Conservation (phyloP, 2,113 vertebrate genomes). For the Lophius piscatorius region DNA sequence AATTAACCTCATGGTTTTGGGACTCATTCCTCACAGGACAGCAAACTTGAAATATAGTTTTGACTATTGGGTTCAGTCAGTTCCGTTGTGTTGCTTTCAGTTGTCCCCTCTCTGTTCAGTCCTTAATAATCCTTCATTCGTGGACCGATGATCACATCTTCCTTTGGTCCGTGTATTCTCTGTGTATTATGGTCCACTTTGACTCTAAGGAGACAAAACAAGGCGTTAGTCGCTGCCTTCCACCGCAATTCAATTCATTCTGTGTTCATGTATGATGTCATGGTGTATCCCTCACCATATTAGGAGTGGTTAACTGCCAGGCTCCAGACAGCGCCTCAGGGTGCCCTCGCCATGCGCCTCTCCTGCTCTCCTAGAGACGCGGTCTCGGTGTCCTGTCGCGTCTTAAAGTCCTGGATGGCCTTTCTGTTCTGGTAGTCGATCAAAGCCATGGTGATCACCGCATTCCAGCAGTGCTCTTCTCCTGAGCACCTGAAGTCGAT, state of each 20-base stretch:
- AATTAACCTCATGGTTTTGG: conserved; percentile 71
- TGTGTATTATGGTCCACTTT: conserved; percentile 63
- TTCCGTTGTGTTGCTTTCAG: conserved; percentile 57
- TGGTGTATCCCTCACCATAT: conserved; percentile 70
- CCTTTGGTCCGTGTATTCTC: conserved; percentile 76
- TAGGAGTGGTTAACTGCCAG: conserved; percentile 42
- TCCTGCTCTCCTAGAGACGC: conserved; percentile 80
- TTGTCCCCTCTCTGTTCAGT: conserved; percentile 25
- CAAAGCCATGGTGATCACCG: conserved; percentile 94
- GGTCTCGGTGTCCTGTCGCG: conserved; percentile 85
- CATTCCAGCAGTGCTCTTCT: conserved; percentile 92
- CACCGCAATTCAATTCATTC: background rate
- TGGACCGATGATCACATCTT: conserved; percentile 70
- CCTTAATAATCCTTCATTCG: conserved; percentile 73
- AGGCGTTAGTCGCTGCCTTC: conserved; percentile 4
- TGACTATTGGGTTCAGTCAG: conserved; percentile 70
- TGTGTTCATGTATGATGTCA: conserved; percentile 2
- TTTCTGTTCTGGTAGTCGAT: conserved; percentile 96
- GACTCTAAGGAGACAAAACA: conserved; percentile 30
- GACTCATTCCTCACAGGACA: conserved; percentile 52
- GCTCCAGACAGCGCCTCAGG: conserved; percentile 65
- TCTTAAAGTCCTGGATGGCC: conserved; percentile 91
- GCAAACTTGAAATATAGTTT: conserved; percentile 63
- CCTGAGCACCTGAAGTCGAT: conserved; percentile 94
- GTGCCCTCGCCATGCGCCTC: conserved; percentile 80